A percentile compares a stretch with the other conserved stretches of the same genome.
Conservation (phyloP, 92 coral and sea anemone species). For the Heliopora coerulea region DNA sequence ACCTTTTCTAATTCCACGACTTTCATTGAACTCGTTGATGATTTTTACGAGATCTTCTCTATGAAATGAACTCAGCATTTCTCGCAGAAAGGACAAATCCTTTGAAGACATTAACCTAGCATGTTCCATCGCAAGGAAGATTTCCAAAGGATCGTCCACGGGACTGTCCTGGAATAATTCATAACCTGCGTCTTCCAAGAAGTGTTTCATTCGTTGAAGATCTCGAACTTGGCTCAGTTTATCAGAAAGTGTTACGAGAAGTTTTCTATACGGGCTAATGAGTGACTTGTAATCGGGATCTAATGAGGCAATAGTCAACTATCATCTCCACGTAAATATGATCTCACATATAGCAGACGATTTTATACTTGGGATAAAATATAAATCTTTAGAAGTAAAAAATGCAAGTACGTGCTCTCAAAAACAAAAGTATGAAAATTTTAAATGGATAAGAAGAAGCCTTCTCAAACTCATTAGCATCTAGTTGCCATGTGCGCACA, state of each 20-base stretch:
- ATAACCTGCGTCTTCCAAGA: not conserved
- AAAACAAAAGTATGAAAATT: no score
- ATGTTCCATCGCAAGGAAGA: slow-evolving; percentile 50
- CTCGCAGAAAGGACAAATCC: slow-evolving; percentile 24
- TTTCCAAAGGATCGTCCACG: slow-evolving; percentile 27
- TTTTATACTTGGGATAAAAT: no score
- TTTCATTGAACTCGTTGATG: slow-evolving; percentile 7
- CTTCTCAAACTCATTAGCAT: no score
- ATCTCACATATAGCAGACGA: no score
- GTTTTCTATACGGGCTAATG: slow-evolving; percentile 12
- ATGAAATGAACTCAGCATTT: slow-evolving; percentile 36
- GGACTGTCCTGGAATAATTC: slow-evolving; percentile 33
- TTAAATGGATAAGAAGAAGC: no score
- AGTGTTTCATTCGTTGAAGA: not conserved
- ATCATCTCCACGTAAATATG: no score
- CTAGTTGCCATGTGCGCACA: no score
- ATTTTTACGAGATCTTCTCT: slow-evolving; percentile 46
- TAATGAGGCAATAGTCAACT: not conserved
- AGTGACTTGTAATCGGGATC: slow-evolving; percentile 12
- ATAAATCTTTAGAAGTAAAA: no score
- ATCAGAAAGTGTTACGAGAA: slow-evolving; percentile 13
- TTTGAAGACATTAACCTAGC: slow-evolving; percentile 36
- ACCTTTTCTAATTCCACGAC: slow-evolving; percentile 11
- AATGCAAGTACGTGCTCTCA: no score
- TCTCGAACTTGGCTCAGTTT: not conserved